These are phyloP conservation scores for Spheniscus humboldti DNA, from an alignment of 2,797 vertebrate genomes.

Conservation along the genomic window DNA sequence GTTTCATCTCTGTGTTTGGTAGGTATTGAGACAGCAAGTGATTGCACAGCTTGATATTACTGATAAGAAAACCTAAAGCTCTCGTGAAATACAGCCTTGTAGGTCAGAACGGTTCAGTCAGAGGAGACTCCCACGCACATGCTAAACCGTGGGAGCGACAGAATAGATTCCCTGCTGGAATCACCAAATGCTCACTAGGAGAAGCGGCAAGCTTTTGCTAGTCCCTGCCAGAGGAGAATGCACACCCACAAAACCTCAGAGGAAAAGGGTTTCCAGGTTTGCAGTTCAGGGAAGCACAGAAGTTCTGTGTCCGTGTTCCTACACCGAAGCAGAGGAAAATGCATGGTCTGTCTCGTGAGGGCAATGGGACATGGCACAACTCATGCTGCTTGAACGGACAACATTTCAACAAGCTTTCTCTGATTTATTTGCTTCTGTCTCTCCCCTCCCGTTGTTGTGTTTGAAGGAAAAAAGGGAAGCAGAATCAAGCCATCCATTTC, in stretches of 20 bases:
- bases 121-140: background rate
- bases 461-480: background rate
- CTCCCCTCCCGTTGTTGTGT: background rate
- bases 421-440: background rate
- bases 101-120: background rate
- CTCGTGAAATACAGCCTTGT: background rate
- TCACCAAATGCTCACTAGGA: background rate
- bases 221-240: background rate
- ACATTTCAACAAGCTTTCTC: background rate
- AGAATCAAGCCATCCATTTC: background rate
- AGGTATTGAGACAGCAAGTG: background rate
- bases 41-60: background rate
- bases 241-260: background rate
- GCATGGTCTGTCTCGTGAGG: rapidly evolving
- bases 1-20: background rate
- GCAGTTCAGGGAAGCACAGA: background rate
- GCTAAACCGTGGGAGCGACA: background rate
- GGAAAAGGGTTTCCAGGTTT: background rate
- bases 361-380: background rate
- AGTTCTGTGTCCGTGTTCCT: background rate
- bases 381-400: background rate
- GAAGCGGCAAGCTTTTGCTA: background rate
- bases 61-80: background rate
- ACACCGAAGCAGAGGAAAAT: background rate
- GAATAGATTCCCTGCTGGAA: constrained; percentile 38